Base-by-base conservation (phyloP, 2,888 invertebrate genomes). In the Ferrisia virgata region DNA sequence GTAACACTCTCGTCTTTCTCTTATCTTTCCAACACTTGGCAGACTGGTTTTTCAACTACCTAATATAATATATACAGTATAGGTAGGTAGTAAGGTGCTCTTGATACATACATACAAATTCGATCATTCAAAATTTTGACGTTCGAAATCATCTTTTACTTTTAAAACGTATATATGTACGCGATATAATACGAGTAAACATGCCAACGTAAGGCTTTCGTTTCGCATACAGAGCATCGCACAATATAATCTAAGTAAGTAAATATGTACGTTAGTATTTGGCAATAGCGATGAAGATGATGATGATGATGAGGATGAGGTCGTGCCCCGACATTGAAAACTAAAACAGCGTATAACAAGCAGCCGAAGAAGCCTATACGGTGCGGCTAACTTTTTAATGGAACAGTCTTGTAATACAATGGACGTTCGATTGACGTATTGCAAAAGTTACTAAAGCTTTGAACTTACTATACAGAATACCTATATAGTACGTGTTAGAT, bases 121-220 rank as follows among this genome's bases (percentile, higher is more conserved):
- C 64, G 64, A 64, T 64, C 64, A 64, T 64, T 64, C 64, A 64
- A 64, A 39, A 28, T 28, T 64, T 28, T 64, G 64, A 64, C 64
- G 64, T 64, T 25, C 28, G 25, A 64, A 13, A 9, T 28, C n/a
- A n/a, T n/a, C n/a, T n/a, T n/a, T n/a, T n/a, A n/a, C n/a, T n/a
- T n/a, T n/a, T n/a, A n/a, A n/a, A n/a, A n/a, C n/a, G n/a, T n/a
- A n/a, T n/a, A n/a, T n/a, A n/a, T n/a, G n/a, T 15, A 1, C n/a
- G n/a, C n/a, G n/a, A n/a, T n/a, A n/a, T n/a, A n/a, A n/a, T n/a
- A n/a, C n/a, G n/a, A n/a, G n/a, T n/a, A n/a, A n/a, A n/a, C n/a
- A n/a, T n/a, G n/a, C n/a, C n/a, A n/a, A n/a, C n/a, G n/a, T n/a
- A n/a, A n/a, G n/a, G n/a, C n/a, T n/a, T n/a, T n/a, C n/a, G n/a